Percentiles rank a stretch among this genome's conserved stretches.
phyloP scores from a whole-genome alignment of 2,888 invertebrate genomes.

The Pammene aurita region DNA sequence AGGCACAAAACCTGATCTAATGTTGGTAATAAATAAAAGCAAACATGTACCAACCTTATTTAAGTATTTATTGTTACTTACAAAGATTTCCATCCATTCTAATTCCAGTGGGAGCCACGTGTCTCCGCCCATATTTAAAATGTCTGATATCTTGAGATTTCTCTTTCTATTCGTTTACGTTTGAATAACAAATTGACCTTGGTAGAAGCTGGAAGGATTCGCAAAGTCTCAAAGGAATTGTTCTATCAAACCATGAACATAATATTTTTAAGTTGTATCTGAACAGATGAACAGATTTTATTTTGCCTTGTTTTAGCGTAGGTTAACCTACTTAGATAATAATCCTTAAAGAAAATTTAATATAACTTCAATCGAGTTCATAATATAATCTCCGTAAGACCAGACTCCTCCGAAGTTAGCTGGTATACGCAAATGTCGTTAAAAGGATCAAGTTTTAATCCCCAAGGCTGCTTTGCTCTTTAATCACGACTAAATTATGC shows the following conservation, averaged over 20 bases:
- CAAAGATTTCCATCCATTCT: slow-evolving; percentile 44
- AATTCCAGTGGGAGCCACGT: slow-evolving; percentile 46
- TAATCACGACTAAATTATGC: slow-evolving; percentile 79
- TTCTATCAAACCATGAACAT: slow-evolving; percentile 7
- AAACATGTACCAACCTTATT: background rate
- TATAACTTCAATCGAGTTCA: slow-evolving; percentile 77
- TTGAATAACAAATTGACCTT: slow-evolving; percentile 33
- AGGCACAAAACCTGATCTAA: too few species aligned
- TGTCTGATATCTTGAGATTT: slow-evolving; percentile 33
- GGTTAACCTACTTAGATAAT: background rate
- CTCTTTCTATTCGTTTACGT: slow-evolving; percentile 21
- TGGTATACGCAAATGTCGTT: slow-evolving; percentile 67
- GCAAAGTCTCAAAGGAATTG: slow-evolving; percentile 3
- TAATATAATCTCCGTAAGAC: slow-evolving; percentile 65
- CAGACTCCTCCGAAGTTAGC: slow-evolving; percentile 59
- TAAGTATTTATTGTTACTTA: slow-evolving; percentile 50
- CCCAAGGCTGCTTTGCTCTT: slow-evolving; percentile 70
- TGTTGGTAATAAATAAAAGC: too few species aligned
- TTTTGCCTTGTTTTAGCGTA: background rate
- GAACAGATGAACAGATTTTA: background rate
- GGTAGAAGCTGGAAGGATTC: slow-evolving; percentile 16
- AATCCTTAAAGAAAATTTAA: slow-evolving; percentile 62
- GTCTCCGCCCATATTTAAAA: slow-evolving; percentile 34
- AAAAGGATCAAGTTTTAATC: slow-evolving; percentile 72
- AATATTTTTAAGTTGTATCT: background rate